Base-by-base conservation (phyloP, 2,888 invertebrate species). In the Caenorhabditis panamensis region DNA sequence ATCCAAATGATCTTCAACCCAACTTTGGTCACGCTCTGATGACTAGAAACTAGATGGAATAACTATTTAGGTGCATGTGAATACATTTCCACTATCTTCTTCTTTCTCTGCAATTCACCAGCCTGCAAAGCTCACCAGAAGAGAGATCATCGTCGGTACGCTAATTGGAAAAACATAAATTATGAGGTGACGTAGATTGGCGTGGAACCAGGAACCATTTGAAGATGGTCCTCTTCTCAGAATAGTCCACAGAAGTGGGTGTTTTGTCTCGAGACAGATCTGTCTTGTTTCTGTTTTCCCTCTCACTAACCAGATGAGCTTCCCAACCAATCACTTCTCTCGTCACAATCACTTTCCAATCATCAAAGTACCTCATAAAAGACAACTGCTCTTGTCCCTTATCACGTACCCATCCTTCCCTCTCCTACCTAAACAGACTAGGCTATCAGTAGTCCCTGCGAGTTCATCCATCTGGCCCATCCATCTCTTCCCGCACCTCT, bases 331-430 rank as follows among this genome's bases (percentile, higher is more conserved):
- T 28, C 36, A 16, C 20, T 41, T 59, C 53, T 41, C 44, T 49
- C 56, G 51, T 59, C 64, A 58, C 66, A 75, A 75, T 75, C 59
- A 28, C 31, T 75, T 49, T 59, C 41, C 59, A 56, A 56, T 58
- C 63, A 64, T 64, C 66, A 75, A 67, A 66, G 64, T 49, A 22
- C 28, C 75, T 75, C 75, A 66, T 75, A 61, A 75, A 75, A 75
- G 61, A 66, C 75, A 75, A 75, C 75, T 75, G 75, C 41, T 41
- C 41, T 64, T n/a, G 26, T 16, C 31, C 16, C 31, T 49, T 58
- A 26, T 51, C 41, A 22, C 66, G 6, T 13, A 11, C 13, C 41
- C 41, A 41, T 31, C 31, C 49, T 54, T 58, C 11, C n/a, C 13
- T 41, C 5, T 11, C 16, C 11, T 36, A 13, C 41, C 41, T 41